Base-by-base conservation (phyloP, 2,888 invertebrate genomes). In the Cephus sareptanus region DNA sequence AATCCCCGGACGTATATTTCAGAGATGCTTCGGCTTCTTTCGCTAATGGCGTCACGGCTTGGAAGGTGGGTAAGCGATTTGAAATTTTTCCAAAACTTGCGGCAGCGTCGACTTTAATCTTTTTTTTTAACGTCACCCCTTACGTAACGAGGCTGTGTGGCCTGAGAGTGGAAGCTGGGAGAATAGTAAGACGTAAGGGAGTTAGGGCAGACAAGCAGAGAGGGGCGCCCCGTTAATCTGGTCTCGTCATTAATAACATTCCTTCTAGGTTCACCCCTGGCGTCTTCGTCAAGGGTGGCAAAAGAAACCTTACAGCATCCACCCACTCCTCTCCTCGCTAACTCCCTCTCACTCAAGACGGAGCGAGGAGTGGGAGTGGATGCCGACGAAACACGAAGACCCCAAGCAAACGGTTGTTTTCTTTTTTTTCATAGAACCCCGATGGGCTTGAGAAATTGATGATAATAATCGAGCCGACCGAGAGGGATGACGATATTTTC, bases 231-330 rank as follows among this genome's bases (percentile, higher is more conserved):
- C 83, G 83, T 83, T 83, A 83, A 83, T 83, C 83, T 75, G 75
- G 76, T 69, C 78, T 69, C 80, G 78, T 83, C 83, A 80, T 83
- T 83, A 83, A 83, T 83, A 83, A 83, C 79, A 80, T 81, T 82
- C 80, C 80, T 73, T 34, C 75, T 75, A 75, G 79, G 79, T 79
- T 79, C 78, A 71, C 71, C 78, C 73, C 76, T 76, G 70, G 74
- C 75, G 73, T 40, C 74, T 75, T 75, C 37, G 74, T 74, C 34
- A 30, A 75, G 40, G 30, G n/a, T 69, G 35, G 33, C 79, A 77
- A 76, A 76, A 74, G n/a, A 35, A 74, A 75, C 80, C 76, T 37
- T 82, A 76, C 80, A 71, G 79, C 77, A 31, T 31, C 71, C 31
- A 23, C 71, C 33, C 11, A 31, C 31, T 33, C 71, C 71, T 11